These are phyloP conservation scores for Tamias sibiricus DNA, from an alignment of 2,113 vertebrate genomes.

Conservation along the genomic window DNA sequence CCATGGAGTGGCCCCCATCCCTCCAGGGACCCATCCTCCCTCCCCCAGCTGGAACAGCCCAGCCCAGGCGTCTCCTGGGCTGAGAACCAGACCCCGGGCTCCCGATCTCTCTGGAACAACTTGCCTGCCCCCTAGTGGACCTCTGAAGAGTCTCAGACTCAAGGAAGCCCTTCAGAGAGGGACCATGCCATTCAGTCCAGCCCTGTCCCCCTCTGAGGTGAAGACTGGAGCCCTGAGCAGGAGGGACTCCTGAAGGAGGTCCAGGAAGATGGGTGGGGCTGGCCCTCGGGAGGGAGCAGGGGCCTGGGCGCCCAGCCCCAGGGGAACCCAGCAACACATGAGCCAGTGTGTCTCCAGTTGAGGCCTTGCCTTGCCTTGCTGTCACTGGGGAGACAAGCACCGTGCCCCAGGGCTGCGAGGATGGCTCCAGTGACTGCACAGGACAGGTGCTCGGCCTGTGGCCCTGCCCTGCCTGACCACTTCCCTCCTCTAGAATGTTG, in stretches of 20 bases:
- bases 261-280: neutral
- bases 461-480: neutral
- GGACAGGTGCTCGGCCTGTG: rapidly evolving
- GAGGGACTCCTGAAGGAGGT: neutral
- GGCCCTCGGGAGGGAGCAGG: rapidly evolving
- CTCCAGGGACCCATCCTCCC: rapidly evolving
- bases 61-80: neutral
- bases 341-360: neutral
- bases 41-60: neutral
- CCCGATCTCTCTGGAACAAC: conserved; percentile 35
- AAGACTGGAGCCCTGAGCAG: neutral
- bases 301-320: neutral
- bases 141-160: neutral
- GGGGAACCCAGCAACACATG: rapidly evolving
- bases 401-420: neutral
- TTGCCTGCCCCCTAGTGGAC: conserved; percentile 78
- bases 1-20: rapidly evolving
- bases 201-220: rapidly evolving
- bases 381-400: neutral
- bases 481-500: neutral
- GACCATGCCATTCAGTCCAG: neutral
- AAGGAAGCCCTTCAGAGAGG: neutral
- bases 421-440: neutral
- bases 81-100: too few species aligned
- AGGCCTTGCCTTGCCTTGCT: neutral